These are phyloP conservation scores for Blastobasis adustella DNA, from an alignment of 2,888 invertebrate genomes.

Conservation along the genomic window DNA sequence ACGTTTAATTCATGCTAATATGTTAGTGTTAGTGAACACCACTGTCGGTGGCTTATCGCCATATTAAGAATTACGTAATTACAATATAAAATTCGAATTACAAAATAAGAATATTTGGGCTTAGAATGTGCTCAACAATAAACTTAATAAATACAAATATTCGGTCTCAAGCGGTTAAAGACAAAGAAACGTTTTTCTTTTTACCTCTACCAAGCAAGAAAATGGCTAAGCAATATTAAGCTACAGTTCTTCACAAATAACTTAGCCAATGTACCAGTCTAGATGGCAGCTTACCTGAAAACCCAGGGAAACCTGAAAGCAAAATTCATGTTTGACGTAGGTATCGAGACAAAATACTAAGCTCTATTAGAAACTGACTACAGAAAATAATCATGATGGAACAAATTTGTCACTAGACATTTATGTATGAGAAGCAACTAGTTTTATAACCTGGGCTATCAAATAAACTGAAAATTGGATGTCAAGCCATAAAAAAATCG, in stretches of 20 bases:
- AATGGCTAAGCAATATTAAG: slow-evolving; percentile 1
- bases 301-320: slow-evolving; percentile 72
- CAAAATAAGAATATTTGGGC: background rate
- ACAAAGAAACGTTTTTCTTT: too few species aligned
- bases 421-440: too few species aligned
- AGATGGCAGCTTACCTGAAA: slow-evolving; percentile 58
- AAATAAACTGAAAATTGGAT: too few species aligned
- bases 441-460: too few species aligned
- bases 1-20: background rate
- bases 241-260: background rate
- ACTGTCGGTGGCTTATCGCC: background rate
- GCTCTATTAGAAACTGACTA: too few species aligned
- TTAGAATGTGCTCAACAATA: too few species aligned
- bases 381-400: too few species aligned
- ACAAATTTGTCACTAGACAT: too few species aligned
- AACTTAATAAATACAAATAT: background rate
- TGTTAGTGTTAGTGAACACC: background rate
- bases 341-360: background rate
- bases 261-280: slow-evolving; percentile 12
- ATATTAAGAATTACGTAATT: background rate
- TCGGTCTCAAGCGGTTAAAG: too few species aligned
- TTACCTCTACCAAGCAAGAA: background rate
- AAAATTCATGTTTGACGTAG: slow-evolving; percentile 14
- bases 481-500: too few species aligned
- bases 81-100: background rate